Percentiles rank a stretch among this genome's conserved stretches.
phyloP scores from a whole-genome alignment of 2,113 vertebrate genomes.

The Cromileptes altivelis region DNA sequence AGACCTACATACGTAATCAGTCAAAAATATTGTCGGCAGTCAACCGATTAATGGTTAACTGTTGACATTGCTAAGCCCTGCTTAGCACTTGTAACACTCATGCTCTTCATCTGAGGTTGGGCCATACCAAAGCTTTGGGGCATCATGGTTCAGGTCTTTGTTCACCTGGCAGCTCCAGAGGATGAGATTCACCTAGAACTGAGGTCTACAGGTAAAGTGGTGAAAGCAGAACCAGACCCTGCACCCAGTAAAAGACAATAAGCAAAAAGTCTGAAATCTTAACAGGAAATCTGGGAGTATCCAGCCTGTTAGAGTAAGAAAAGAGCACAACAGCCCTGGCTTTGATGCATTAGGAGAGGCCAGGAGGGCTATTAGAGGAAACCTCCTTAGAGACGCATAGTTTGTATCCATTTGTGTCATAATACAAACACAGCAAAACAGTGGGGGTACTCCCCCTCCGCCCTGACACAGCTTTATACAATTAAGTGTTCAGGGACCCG shows the following conservation, averaged over 20 bases:
- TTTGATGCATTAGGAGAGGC: conserved; percentile 63
- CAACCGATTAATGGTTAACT: too few relatives aligned
- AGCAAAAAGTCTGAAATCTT: conserved; percentile 19
- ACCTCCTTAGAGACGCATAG: conserved; percentile 66
- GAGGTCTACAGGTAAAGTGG: background rate
- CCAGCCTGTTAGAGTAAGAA: conserved; percentile 18
- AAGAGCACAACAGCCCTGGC: conserved; percentile 23
- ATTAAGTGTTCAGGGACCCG: conserved; percentile 67
- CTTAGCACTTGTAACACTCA: background rate
- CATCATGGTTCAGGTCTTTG: background rate
- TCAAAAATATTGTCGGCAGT: too few relatives aligned
- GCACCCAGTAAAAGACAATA: conserved; percentile 7
- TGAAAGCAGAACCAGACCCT: background rate
- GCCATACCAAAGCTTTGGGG: background rate
- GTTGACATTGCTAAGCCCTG: too few relatives aligned
- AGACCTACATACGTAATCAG: too few relatives aligned
- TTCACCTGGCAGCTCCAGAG: background rate
- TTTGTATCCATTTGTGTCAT: conserved; percentile 81
- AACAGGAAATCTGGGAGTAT: conserved; percentile 43
- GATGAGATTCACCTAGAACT: background rate
- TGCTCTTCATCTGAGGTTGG: conserved; percentile 10
- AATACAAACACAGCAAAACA: conserved; percentile 73
- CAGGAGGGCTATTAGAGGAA: conserved; percentile 64
- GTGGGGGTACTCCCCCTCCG: conserved; percentile 46
- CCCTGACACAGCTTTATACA: conserved; percentile 74